Evolutionary conservation across 2,797 vertebrate species (phyloP).

Genomic region (Hoplostethus atlanticus): DNA sequence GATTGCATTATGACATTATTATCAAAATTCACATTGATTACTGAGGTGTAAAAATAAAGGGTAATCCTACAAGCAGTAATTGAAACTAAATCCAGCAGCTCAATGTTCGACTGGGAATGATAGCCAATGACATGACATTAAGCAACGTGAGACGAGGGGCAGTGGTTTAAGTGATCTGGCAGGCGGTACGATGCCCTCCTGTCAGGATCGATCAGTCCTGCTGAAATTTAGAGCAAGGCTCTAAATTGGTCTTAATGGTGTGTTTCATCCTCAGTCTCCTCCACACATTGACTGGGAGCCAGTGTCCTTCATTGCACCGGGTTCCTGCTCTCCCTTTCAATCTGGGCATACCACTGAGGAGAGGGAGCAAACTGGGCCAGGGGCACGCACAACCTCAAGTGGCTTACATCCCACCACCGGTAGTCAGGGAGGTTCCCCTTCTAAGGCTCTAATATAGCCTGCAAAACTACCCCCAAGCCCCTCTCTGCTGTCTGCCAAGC

Average conservation of each 20-base stretch:
- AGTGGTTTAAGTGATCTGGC: conserved; percentile 87
- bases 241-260: conserved; percentile 87
- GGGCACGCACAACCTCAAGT: conserved; percentile 69
- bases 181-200: conserved; percentile 85
- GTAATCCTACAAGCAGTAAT: conserved; percentile 83
- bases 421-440: conserved; percentile 66
- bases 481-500: conserved; percentile 48
- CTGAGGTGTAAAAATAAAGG: conserved; percentile 80
- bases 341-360: conserved; percentile 79
- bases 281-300: conserved; percentile 75
- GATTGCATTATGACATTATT: conserved; percentile 80
- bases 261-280: conserved; percentile 83
- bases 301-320: conserved; percentile 80
- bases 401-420: conserved; percentile 76
- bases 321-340: conserved; percentile 81
- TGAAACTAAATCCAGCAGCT: conserved; percentile 78
- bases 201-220: conserved; percentile 88
- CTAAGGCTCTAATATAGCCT: conserved; percentile 62
- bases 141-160: conserved; percentile 79
- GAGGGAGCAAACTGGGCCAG: conserved; percentile 72
- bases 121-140: conserved; percentile 85
- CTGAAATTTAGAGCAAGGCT: conserved; percentile 87
- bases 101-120: conserved; percentile 74
- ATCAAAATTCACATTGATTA: conserved; percentile 86
- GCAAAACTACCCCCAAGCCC: conserved; percentile 58